Percentiles rank a stretch among this genome's conserved stretches.
phyloP scores from a whole-genome alignment of 2,113 vertebrate genomes.

The Hiodon tergisus region DNA sequence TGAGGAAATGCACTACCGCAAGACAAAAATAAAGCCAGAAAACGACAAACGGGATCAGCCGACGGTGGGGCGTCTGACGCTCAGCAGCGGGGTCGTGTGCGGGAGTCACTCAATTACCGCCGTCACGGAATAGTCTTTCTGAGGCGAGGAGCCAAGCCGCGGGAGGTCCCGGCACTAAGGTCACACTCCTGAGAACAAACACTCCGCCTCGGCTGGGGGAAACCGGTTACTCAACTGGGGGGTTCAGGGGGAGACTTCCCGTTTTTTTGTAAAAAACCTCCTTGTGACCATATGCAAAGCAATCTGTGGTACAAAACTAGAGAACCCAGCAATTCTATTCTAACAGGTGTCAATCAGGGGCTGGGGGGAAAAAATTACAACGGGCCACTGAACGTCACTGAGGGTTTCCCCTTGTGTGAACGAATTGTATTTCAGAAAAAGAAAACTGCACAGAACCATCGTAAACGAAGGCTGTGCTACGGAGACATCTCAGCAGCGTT shows the following conservation, averaged over 20 bases:
- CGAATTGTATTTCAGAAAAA: neutral
- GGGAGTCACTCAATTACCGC: conserved; percentile 18
- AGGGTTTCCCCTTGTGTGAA: neutral
- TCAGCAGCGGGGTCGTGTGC: neutral
- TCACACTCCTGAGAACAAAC: neutral
- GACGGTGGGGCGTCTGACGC: neutral
- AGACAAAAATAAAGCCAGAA: neutral
- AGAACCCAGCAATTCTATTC: neutral
- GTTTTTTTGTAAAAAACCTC: neutral
- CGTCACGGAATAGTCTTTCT: conserved; percentile 14
- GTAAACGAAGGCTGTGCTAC: too few species aligned
- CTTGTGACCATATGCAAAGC: neutral
- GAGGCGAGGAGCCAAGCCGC: neutral
- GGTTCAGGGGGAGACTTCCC: neutral
- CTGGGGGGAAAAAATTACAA: neutral
- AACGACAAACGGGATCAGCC: neutral
- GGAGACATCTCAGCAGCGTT: neutral
- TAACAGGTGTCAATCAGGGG: neutral
- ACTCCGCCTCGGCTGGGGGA: neutral
- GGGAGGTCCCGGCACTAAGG: neutral
- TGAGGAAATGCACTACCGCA: neutral
- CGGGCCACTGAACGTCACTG: too few species aligned
- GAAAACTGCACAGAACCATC: neutral
- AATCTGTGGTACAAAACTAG: neutral
- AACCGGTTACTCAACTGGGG: neutral